Base-by-base conservation (phyloP, 1,140 invertebrate genomes). In the Pristionchus pacificus region DNA sequence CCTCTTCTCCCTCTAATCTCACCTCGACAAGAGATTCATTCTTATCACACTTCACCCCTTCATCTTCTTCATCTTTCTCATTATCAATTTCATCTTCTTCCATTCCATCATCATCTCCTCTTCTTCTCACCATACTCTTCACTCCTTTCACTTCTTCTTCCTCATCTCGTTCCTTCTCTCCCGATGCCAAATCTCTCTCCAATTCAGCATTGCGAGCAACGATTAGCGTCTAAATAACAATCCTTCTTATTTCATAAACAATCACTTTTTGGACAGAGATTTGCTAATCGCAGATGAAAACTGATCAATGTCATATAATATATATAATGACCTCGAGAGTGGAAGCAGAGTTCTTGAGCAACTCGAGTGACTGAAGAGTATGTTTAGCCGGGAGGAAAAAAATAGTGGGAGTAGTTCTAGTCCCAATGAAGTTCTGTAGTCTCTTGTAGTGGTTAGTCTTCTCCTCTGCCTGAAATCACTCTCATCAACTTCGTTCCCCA, bases 351-450 rank as follows among this genome's bases (percentile, higher is more conserved):
- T 32, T n/a, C 31, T 65, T 69, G 6, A 69, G 58, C 24, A 69
- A 58, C 31, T 69, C 67, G 13, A 69, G 25, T 14, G 67, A 69
- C 10, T 57, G 60, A 10, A 69, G 13, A n/a, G 27, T 69, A 58
- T 69, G 67, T 1, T 69, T 69, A 58, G 60, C 67, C 3, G 67
- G 67, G 13, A 69, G 28, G 67, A 69, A 69, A 58, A 69, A 69
- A 30, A 69, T 27, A n/a, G 59, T 25, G 13, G 67, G 67, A 49
- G 61, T 69, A 13, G 67, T 57, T 19, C 27, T 15, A 3, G 67
- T 67, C 29, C n/a, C 25, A 30, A 69, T 69, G 57, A 27, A 69
- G 31, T 69, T 69, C 0, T 30, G 24, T 58, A 69, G 15, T 19
- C 19, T 29, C 58, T 65, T n/a, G 58, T 69, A 69, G 58, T 69